Evolutionary conservation across 2,797 vertebrate species (phyloP).

Genomic region (Rhinella marina): DNA sequence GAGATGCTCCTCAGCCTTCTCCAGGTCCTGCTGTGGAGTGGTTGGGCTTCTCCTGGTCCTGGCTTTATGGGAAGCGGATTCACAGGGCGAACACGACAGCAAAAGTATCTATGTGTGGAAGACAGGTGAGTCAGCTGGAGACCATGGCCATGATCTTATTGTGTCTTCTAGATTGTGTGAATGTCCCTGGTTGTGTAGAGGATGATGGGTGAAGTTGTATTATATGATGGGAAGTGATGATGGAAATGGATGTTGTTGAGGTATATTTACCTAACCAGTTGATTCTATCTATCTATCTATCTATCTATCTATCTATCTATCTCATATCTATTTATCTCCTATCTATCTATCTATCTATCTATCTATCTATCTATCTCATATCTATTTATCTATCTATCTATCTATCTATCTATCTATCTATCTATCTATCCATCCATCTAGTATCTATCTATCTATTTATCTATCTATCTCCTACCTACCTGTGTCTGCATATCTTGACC

Average conservation of each 20-base stretch:
- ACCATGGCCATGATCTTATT: background rate
- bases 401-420: background rate
- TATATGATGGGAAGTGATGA: background rate
- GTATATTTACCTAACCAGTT: background rate
- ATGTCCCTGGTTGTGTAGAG: background rate
- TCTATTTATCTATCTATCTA: too few relatives aligned
- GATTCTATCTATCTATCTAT: background rate
- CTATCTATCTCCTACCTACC: too few relatives aligned
- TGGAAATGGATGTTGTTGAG: background rate
- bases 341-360: too few relatives aligned
- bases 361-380: background rate
- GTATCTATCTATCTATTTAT: background rate
- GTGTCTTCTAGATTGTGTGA: background rate
- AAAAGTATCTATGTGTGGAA: constrained; percentile 92
- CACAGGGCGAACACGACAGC: constrained; percentile 82
- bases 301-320: constrained; percentile 4
- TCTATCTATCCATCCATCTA: background rate
- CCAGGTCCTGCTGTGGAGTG: constrained; percentile 71
- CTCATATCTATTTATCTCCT: too few relatives aligned
- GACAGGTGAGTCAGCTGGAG: constrained; percentile 81
- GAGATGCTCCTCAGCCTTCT: constrained; percentile 68
- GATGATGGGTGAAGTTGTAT: background rate
- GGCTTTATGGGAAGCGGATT: constrained; percentile 72
- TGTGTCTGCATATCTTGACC: background rate
- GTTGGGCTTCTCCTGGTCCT: constrained; percentile 79